Conservation (phyloP, 23 tunicate species). For the Phallusia fumigata region DNA sequence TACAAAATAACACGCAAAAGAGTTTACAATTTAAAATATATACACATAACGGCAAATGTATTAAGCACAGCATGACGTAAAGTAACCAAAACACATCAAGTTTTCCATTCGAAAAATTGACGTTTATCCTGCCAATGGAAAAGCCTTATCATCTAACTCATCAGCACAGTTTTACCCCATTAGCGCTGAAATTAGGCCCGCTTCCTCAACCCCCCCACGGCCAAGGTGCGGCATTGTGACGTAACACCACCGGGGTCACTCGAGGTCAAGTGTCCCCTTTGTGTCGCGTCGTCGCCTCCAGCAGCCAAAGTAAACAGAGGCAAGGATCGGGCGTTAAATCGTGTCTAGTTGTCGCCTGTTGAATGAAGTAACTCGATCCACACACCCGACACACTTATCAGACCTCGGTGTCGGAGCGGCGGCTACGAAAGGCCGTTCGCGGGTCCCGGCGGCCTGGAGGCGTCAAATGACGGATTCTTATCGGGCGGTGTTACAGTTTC, state of each 20-base stretch:
- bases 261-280: not conserved
- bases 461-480: conserved; percentile 6
- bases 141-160: too few species aligned
- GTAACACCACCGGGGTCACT: conserved; percentile 1
- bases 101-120: too few species aligned
- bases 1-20: too few species aligned
- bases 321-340: not conserved
- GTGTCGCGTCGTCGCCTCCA: conserved; percentile 1
- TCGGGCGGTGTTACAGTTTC: not conserved
- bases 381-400: not conserved
- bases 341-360: not conserved
- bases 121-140: too few species aligned
- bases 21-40: too few species aligned
- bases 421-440: too few species aligned
- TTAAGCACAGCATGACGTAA: too few species aligned
- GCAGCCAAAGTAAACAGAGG: conserved; percentile 2
- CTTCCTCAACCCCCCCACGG: too few species aligned
- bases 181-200: too few species aligned
- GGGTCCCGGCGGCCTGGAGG: not conserved
- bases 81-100: too few species aligned
- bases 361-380: not conserved
- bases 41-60: too few species aligned
- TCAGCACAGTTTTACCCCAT: too few species aligned
- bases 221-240: not conserved
- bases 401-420: not conserved